Evolutionary conservation across 2,797 vertebrate species (phyloP).

Genomic region (Notolabrus celidotus): DNA sequence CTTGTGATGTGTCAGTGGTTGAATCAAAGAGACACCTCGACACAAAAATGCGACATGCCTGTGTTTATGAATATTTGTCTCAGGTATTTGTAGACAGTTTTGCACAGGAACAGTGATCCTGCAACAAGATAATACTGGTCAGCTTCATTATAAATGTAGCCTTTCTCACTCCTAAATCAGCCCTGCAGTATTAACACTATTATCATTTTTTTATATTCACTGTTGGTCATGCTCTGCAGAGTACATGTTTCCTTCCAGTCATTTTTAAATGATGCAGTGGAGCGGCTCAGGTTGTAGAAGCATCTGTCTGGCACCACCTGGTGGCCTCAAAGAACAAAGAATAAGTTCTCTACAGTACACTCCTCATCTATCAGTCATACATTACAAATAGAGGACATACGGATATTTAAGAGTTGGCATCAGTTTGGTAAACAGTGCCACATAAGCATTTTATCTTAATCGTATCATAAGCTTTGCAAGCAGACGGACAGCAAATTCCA

Average conservation of each 20-base stretch:
- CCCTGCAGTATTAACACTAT: not conserved
- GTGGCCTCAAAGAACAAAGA: constrained; percentile 44
- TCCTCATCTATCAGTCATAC: constrained; percentile 4
- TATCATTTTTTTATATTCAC: constrained; percentile 6
- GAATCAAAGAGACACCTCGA: no score
- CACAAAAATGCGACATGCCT: no score
- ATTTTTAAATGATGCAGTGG: constrained; percentile 31
- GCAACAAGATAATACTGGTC: no score
- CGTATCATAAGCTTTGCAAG: constrained; percentile 24
- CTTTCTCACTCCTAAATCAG: not conserved
- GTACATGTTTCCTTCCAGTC: constrained; percentile 24
- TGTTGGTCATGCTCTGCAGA: constrained; percentile 1
- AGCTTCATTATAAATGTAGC: no score
- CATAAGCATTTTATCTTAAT: constrained; percentile 34
- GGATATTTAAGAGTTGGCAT: constrained; percentile 20
- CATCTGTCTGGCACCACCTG: constrained; percentile 65
- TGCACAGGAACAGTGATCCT: no score
- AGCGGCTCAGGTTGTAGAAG: not conserved
- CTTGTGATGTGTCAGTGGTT: no score
- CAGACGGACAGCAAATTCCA: not conserved
- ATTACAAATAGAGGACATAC: not conserved
- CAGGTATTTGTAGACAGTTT: no score
- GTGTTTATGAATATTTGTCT: no score
- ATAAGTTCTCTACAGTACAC: constrained; percentile 1
- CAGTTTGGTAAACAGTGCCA: constrained; percentile 46